Conservation (phyloP, 2,888 invertebrate genomes). For the Heliconius erato region DNA sequence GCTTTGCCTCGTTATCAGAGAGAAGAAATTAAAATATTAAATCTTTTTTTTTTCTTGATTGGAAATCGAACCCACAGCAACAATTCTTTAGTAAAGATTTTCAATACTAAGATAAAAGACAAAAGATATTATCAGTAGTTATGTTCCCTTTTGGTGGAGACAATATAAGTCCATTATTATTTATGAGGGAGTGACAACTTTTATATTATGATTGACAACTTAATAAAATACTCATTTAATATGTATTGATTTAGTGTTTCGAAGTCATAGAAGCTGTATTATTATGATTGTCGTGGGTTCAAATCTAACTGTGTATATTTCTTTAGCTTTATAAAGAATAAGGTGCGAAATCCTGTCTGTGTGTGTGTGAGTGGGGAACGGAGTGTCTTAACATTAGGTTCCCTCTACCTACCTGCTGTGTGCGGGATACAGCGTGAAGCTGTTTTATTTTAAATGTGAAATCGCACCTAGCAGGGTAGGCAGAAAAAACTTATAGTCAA, state of each 20-base stretch:
- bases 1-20: too few relatives aligned
- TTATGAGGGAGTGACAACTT: slow-evolving; percentile 19
- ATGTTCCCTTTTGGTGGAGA: background rate
- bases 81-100: background rate
- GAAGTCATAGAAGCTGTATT: background rate
- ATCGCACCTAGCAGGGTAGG: too few relatives aligned
- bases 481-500: too few relatives aligned
- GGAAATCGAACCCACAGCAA: too few relatives aligned
- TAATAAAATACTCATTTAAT: slow-evolving; percentile 3
- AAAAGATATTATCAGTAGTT: background rate
- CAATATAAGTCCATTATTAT: slow-evolving; percentile 10
- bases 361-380: too few relatives aligned
- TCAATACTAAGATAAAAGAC: background rate
- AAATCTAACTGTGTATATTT: background rate
- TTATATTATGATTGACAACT: slow-evolving; percentile 15
- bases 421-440: too few relatives aligned
- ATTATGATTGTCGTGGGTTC: background rate
- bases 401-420: too few relatives aligned
- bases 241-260: background rate
- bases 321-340: background rate
- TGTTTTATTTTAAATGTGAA: too few relatives aligned
- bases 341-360: too few relatives aligned
- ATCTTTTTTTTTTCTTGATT: too few relatives aligned
- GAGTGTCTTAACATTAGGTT: too few relatives aligned
- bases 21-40: too few relatives aligned